A percentile compares a stretch with the other conserved stretches of the same genome.
These are phyloP conservation scores for Alligator mississippiensis DNA, from an alignment of 2,113 vertebrate genomes.

Conservation along the genomic window DNA sequence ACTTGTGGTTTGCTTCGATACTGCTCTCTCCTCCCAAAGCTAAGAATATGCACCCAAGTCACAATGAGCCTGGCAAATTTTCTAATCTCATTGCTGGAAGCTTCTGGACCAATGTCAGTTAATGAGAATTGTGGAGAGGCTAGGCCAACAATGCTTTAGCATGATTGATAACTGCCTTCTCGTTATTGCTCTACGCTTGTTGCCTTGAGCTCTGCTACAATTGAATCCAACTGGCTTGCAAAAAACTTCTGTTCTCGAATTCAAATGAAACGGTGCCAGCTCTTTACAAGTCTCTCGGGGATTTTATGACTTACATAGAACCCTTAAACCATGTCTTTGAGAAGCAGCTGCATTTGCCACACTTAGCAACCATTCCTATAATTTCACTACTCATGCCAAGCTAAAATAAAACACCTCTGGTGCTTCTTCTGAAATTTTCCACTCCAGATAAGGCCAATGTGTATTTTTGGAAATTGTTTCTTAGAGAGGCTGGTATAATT, in stretches of 20 bases:
- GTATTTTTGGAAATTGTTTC: conserved; percentile 49
- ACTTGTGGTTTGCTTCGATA: accelerated
- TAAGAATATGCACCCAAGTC: not conserved
- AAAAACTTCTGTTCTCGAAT: not conserved
- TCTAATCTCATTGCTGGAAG: not conserved
- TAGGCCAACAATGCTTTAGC: not conserved
- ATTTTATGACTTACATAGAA: conserved; percentile 32
- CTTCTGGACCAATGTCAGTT: not conserved
- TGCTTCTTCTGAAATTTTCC: conserved; percentile 60
- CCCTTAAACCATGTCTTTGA: conserved; percentile 45
- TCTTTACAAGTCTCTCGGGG: conserved; percentile 48
- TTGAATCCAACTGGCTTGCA: not conserved
- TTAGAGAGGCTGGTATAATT: conserved; percentile 53
- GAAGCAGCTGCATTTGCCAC: conserved; percentile 50
- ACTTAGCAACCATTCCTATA: conserved; percentile 53
- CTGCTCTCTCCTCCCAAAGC: not conserved
- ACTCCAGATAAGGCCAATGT: conserved; percentile 49
- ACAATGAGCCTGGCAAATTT: not conserved
- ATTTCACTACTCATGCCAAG: conserved; percentile 51
- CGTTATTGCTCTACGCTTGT: conserved; percentile 24
- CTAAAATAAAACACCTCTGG: conserved; percentile 67
- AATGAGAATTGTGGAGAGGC: not conserved
- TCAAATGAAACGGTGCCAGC: conserved; percentile 40
- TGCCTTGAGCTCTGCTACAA: not conserved
- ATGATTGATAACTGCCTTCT: not conserved